A percentile compares a stretch with the other conserved stretches of the same genome.
Evolutionary conservation across 2,113 vertebrate genomes (phyloP).

Genomic region (Piprites chloris): DNA sequence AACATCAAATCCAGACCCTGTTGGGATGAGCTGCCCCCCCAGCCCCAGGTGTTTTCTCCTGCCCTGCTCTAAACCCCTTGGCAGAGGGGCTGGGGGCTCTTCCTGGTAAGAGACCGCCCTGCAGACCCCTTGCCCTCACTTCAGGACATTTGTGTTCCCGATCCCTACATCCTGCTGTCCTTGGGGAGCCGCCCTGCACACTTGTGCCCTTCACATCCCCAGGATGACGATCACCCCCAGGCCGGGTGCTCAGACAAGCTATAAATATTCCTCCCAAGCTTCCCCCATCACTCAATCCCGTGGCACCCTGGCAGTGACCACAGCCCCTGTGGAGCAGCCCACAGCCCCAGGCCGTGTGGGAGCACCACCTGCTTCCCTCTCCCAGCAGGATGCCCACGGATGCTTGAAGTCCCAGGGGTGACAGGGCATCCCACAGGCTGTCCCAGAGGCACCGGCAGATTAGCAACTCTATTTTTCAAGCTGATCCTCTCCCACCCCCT

Average conservation of each 20-base stretch:
- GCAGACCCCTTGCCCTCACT: not conserved
- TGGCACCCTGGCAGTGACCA: not conserved
- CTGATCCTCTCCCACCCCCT: not conserved
- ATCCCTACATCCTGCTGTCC: not conserved
- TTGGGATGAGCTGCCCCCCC: too few species aligned
- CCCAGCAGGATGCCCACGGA: not conserved
- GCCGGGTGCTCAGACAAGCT: not conserved
- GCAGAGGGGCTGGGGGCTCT: not conserved
- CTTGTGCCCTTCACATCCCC: not conserved
- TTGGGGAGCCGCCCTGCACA: not conserved
- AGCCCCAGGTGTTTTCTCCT: not conserved
- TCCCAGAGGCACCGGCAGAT: conserved; percentile 13
- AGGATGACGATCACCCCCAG: accelerated
- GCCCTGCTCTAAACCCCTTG: not conserved
- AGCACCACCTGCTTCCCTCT: conserved; percentile 39
- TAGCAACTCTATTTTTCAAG: conserved; percentile 29
- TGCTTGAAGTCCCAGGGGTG: not conserved
- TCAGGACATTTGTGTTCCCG: not conserved
- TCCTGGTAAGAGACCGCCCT: accelerated
- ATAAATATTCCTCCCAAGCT: conserved; percentile 23
- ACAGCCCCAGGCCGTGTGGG: not conserved
- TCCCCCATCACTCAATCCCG: not conserved
- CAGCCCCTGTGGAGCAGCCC: not conserved
- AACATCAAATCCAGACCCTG: not conserved
- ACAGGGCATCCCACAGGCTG: not conserved